Conservation (phyloP, 2,113 vertebrate genomes). For the Tautogolabrus adspersus region DNA sequence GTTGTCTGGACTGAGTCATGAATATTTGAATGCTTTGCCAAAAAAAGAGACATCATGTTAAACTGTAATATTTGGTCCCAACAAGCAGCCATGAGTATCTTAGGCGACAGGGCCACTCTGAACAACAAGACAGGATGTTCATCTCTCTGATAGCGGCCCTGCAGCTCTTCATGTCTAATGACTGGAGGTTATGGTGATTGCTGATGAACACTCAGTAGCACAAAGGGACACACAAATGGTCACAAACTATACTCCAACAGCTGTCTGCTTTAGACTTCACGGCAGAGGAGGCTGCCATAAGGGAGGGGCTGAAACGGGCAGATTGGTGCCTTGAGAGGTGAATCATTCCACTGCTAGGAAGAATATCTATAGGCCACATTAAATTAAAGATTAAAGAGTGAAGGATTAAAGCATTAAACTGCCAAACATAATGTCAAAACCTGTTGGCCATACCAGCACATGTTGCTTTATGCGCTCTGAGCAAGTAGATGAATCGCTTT, state of each 20-base stretch:
- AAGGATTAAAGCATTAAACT: not conserved
- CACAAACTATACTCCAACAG: conserved; percentile 55
- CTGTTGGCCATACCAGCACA: not conserved
- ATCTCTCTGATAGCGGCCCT: conserved; percentile 21
- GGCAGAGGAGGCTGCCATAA: conserved; percentile 33
- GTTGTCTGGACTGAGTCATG: not conserved
- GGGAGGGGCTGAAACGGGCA: conserved; percentile 24
- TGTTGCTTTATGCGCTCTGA: conserved; percentile 7
- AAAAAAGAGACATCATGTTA: conserved; percentile 11
- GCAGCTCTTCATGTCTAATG: conserved; percentile 50
- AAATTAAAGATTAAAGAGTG: conserved; percentile 20
- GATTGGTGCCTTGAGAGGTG: conserved; percentile 42
- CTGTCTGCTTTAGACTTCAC: conserved; percentile 55
- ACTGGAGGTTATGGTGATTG: conserved; percentile 49
- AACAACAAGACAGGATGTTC: conserved; percentile 20
- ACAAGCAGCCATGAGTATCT: conserved; percentile 6
- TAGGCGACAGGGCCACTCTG: not conserved
- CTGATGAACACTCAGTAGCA: conserved; percentile 58
- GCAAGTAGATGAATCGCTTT: not conserved
- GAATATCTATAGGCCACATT: conserved; percentile 10
- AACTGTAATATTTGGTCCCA: not conserved
- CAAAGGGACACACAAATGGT: conserved; percentile 53
- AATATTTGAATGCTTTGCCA: conserved; percentile 15
- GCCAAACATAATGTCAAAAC: not conserved
- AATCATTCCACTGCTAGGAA: conserved; percentile 41